Evolutionary conservation across 1,140 invertebrate species (phyloP), one percentile per base, ranked within the genome.

Genomic region (Megalonaias nervosa): DNA sequence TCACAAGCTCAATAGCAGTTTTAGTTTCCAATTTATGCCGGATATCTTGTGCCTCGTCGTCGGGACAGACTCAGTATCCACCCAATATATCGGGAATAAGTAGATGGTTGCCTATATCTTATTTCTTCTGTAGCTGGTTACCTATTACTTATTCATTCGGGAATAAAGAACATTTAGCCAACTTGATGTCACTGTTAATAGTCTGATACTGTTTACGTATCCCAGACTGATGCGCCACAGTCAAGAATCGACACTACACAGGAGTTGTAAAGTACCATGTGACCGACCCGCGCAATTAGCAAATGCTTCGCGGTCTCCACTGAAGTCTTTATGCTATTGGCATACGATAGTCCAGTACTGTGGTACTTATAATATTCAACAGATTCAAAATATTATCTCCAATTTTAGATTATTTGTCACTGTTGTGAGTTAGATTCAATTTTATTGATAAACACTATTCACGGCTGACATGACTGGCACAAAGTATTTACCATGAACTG

Each of bases 211-310:
- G 55, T 55, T 66, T 74, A 55, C 56, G 71, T 12, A n/a, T 74
- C 81, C 77, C 67, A 74, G 12, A 67, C 55, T 48, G 64, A 59
- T 9, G 71, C 59, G 0, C 76, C 65, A 75, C 75, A 81, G 58
- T 81, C 76, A 13, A 79, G 14, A 0, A 75, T 75, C 12, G 80
- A 70, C 9, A 58, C 23, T 3, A 81, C 77, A 73, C 75, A 74
- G 4, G 73, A 61, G 5, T 58, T 17, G 38, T 57, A 75, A 5
- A 81, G 73, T 55, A 1, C 74, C 77, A 0, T 79, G 58, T 4
- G 77, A 70, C 59, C 74, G 26, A 16, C 70, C 74, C 1, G 19
- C 67, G 6, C 59, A 55, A 66, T 73, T 76, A n/a, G 71, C 68
- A 15, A 72, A 55, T 13, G 17, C n/a, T 48, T 72, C 62, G 19